phyloP scores from a whole-genome alignment of 2,797 vertebrate species.

The Acanthurus tractus region DNA sequence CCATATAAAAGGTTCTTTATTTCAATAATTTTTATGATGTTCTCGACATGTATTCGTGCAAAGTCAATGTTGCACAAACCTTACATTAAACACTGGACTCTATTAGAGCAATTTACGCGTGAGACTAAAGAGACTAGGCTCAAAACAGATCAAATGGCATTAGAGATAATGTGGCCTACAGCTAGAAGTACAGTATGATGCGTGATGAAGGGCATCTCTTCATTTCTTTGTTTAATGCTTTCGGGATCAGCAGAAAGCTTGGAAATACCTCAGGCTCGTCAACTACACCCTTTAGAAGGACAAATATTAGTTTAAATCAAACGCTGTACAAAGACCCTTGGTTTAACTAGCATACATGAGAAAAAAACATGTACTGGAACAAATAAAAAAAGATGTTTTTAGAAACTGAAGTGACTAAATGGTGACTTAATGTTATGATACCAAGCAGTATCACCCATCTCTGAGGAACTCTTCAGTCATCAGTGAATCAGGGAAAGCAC shows the following conservation, averaged over 20 bases:
- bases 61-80: constrained; percentile 2
- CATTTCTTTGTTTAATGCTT: constrained; percentile 32
- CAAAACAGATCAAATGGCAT: constrained; percentile 42
- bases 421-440: constrained; percentile 9
- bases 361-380: background rate
- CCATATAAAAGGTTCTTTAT: background rate
- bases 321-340: background rate
- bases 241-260: constrained; percentile 12
- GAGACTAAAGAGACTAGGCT: constrained; percentile 18
- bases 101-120: constrained; percentile 25
- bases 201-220: constrained; percentile 34
- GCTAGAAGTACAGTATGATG: constrained; percentile 27
- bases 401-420: background rate
- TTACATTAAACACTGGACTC: background rate
- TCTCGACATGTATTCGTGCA: background rate
- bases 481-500: constrained; percentile 10
- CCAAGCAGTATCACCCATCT: background rate
- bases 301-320: background rate
- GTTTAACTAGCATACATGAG: background rate
- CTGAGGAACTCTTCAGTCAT: constrained; percentile 23
- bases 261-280: constrained; percentile 1
- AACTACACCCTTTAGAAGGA: background rate
- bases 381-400: background rate
- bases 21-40: background rate
- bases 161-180: constrained; percentile 37